Evolutionary conservation across 2,797 vertebrate species (phyloP).

Genomic region (Calcarius lapponicus): DNA sequence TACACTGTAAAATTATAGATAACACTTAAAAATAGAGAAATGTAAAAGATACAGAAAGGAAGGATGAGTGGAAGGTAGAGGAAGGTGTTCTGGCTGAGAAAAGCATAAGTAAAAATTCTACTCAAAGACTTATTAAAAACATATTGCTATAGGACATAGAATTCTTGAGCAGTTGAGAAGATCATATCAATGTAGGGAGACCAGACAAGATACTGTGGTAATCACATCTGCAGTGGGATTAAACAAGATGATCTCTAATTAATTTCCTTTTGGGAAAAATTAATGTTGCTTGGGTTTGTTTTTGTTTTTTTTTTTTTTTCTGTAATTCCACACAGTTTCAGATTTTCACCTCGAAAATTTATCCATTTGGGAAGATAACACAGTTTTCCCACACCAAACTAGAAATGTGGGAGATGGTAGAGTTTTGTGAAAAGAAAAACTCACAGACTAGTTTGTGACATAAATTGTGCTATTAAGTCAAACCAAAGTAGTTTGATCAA

Average conservation of each 20-base stretch:
- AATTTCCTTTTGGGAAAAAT: background rate
- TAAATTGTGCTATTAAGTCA: background rate
- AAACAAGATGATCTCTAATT: background rate
- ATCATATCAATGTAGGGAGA: background rate
- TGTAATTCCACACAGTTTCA: background rate
- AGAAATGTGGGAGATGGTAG: background rate
- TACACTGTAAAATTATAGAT: background rate
- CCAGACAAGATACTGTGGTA: background rate
- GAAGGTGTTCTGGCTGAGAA: background rate
- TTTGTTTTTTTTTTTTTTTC: no score
- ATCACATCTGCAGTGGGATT: background rate
- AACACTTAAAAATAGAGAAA: background rate
- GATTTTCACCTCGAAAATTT: background rate
- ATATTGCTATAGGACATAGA: fast-evolving
- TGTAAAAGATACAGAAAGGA: background rate
- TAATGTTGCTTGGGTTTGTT: no score
- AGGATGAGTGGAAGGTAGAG: background rate
- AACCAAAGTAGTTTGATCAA: background rate
- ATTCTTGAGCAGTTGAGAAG: background rate
- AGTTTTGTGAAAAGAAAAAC: background rate
- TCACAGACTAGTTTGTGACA: background rate
- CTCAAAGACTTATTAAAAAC: background rate
- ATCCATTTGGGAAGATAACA: background rate
- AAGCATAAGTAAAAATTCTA: background rate
- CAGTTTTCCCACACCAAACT: background rate